Conservation (phyloP, 2,888 invertebrate species). For the Nymphalis c-album region DNA sequence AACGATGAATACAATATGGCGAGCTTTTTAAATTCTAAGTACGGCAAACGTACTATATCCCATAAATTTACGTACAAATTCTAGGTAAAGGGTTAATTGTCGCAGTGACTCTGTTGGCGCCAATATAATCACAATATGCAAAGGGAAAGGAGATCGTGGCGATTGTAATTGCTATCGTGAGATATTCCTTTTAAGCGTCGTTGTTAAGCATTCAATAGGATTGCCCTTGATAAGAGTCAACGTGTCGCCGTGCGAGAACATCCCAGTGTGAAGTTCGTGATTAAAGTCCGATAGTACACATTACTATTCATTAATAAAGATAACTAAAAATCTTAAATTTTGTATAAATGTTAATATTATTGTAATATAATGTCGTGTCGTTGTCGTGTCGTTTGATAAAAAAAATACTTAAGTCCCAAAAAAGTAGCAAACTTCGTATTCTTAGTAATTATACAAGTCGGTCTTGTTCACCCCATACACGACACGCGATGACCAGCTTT, state of each 20-base stretch:
- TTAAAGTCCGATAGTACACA: background rate
- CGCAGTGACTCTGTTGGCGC: too few species aligned
- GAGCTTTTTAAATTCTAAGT: too few species aligned
- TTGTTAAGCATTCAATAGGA: background rate
- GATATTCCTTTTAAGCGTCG: background rate
- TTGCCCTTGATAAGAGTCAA: background rate
- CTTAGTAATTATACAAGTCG: constrained; percentile 72
- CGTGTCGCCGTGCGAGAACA: background rate
- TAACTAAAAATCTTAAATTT: too few species aligned
- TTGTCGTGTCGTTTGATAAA: constrained; percentile 48
- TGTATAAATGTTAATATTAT: too few species aligned
- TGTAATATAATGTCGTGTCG: constrained; percentile 39
- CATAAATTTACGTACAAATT: too few species aligned
- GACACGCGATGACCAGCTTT: constrained; percentile 68
- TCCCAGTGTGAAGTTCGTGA: background rate
- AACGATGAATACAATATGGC: too few species aligned
- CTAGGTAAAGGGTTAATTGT: too few species aligned
- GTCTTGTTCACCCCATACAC: constrained; percentile 57
- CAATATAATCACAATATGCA: background rate
- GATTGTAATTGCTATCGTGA: constrained; percentile 3
- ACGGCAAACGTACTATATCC: too few species aligned
- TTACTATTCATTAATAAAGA: too few species aligned
- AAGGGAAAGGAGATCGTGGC: background rate
- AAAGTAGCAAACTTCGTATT: constrained; percentile 70
- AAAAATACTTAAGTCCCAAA: constrained; percentile 60